Conservation (phyloP, 2,113 vertebrate species). For the Azemiops feae region DNA sequence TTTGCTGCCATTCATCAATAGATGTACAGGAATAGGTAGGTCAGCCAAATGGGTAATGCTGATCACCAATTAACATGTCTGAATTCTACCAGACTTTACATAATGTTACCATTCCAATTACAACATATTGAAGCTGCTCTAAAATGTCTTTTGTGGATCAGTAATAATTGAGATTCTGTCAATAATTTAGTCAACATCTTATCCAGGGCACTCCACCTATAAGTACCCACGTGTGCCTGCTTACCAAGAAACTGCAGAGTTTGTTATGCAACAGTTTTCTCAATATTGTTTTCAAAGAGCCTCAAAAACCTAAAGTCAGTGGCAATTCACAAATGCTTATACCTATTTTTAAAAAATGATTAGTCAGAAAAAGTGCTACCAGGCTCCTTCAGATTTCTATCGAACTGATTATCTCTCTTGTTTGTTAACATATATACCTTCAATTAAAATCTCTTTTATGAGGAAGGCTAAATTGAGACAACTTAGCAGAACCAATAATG, state of each 20-base stretch:
- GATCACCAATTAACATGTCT: neutral
- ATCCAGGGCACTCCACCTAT: neutral
- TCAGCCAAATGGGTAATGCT: neutral
- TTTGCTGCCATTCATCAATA: no score
- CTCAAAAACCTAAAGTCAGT: neutral
- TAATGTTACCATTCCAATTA: neutral
- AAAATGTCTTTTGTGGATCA: neutral
- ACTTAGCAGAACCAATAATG: constrained; percentile 54
- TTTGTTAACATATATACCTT: neutral
- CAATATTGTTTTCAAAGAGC: neutral
- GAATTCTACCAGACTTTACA: neutral
- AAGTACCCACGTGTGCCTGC: neutral
- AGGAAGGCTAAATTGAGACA: constrained; percentile 52
- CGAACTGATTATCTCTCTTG: neutral
- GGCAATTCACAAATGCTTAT: neutral
- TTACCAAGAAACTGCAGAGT: neutral
- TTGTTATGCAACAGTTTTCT: neutral
- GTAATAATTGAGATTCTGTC: neutral
- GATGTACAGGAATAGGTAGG: neutral
- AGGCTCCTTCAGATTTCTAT: neutral
- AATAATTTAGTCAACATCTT: neutral
- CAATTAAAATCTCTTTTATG: constrained; percentile 53
- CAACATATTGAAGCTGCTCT: neutral
- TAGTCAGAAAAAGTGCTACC: neutral
- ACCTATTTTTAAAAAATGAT: neutral